phyloP scores from a whole-genome alignment of 2,797 vertebrate species.

The Lagorchestes hirsutus region DNA sequence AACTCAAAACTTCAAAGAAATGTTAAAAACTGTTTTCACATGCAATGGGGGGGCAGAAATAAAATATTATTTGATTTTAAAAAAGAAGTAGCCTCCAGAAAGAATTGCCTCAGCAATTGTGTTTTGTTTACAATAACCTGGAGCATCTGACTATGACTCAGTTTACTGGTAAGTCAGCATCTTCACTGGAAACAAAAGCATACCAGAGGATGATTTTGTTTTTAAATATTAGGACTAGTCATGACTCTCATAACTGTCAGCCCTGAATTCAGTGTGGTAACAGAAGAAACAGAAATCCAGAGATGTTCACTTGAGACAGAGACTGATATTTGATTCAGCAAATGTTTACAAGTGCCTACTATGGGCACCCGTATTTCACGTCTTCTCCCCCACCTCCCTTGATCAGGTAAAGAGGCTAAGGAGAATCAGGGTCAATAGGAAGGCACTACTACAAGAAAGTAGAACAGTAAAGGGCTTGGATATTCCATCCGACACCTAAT shows the following conservation, averaged over 20 bases:
- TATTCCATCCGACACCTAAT: neutral
- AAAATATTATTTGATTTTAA: neutral
- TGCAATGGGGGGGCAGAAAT: neutral
- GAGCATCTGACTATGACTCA: neutral
- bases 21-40: neutral
- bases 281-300: neutral
- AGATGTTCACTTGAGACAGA: neutral
- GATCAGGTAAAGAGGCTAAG: neutral
- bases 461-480: neutral
- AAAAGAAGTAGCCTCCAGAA: neutral
- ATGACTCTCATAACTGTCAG: neutral
- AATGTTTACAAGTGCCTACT: neutral
- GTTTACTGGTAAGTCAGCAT: neutral
- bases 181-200: neutral
- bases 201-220: neutral
- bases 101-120: neutral
- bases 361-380: neutral
- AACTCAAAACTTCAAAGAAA: neutral
- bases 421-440: neutral
- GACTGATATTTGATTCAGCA: neutral
- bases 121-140: neutral
- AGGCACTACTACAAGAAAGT: neutral
- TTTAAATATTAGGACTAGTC: neutral
- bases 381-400: neutral
- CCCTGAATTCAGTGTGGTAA: neutral